A percentile compares a stretch with the other conserved stretches of the same genome.
phyloP scores from a whole-genome alignment of 2,888 invertebrate genomes.

The Tetheella fluctuosa region DNA sequence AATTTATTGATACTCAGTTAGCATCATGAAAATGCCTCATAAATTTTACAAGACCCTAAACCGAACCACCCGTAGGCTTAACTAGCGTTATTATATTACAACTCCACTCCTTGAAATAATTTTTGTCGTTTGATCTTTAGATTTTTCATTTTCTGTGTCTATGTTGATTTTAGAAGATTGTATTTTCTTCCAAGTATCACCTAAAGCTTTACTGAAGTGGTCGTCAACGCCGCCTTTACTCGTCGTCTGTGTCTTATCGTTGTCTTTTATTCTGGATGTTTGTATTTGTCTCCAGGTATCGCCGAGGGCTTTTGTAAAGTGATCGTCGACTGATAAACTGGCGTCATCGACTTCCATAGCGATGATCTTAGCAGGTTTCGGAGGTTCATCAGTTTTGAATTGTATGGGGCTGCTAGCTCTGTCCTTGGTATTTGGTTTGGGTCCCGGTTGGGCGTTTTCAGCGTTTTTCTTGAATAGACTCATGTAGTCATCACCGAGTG shows the following conservation, averaged over 20 bases:
- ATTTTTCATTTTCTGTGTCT: conserved; percentile 56
- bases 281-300: conserved; percentile 92
- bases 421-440: conserved; percentile 77
- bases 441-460: conserved; percentile 54
- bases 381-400: conserved; percentile 67
- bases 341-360: conserved; percentile 85
- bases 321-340: conserved; percentile 92
- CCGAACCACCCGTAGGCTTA: conserved; percentile 54
- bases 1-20: conserved; percentile 71
- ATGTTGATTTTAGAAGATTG: conserved; percentile 82
- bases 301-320: conserved; percentile 94
- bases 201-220: conserved; percentile 95
- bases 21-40: conserved; percentile 69
- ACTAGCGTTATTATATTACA: conserved; percentile 71
- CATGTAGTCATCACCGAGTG: conserved; percentile 92
- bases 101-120: conserved; percentile 80
- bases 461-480: conserved; percentile 86
- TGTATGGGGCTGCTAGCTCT: conserved; percentile 79
- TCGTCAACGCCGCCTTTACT: conserved; percentile 88
- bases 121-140: conserved; percentile 72
- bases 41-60: conserved; percentile 70
- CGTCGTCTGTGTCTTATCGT: conserved; percentile 57
- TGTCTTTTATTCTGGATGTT: conserved; percentile 83
- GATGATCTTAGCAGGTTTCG: conserved; percentile 71
- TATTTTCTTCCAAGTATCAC: conserved; percentile 92